A percentile compares a stretch with the other conserved stretches of the same genome.
These are phyloP conservation scores for Oscheius sp. DNA, from an alignment of 2,888 invertebrate genomes.

Conservation along the genomic window DNA sequence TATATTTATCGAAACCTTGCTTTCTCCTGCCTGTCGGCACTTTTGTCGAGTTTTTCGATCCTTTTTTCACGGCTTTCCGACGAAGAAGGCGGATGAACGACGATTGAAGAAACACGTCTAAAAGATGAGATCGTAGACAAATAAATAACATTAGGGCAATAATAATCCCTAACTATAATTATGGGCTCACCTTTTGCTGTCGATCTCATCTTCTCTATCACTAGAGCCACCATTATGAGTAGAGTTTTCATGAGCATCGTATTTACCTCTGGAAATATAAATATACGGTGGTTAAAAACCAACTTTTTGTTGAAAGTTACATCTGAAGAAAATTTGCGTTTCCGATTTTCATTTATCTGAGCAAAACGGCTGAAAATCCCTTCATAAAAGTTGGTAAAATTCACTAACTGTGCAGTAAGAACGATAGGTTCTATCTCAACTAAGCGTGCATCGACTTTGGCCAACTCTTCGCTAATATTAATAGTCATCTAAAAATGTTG, in stretches of 20 bases:
- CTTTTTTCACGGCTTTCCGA: slow-evolving; percentile 8
- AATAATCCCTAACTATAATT: too few relatives aligned
- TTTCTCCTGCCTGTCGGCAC: neutral
- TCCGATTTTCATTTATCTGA: slow-evolving; percentile 6
- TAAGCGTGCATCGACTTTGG: neutral
- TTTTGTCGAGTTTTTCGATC: neutral
- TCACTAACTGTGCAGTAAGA: neutral
- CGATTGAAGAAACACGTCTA: neutral
- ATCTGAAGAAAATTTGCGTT: neutral
- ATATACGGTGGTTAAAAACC: neutral
- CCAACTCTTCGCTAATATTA: neutral
- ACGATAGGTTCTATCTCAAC: slow-evolving; percentile 4
- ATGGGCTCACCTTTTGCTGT: too few relatives aligned
- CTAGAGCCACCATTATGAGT: too few relatives aligned
- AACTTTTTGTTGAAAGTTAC: neutral
- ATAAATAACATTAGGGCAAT: too few relatives aligned
- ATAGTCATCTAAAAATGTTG: neutral
- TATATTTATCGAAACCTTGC: neutral
- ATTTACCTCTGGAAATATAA: neutral
- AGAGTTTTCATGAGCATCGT: too few relatives aligned
- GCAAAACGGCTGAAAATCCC: neutral
- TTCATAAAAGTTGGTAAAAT: neutral
- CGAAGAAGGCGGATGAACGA: neutral
- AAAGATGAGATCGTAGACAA: neutral
- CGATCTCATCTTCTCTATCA: too few relatives aligned